These are phyloP conservation scores for Clinocottus analis DNA, from an alignment of 2,113 vertebrate genomes.

Conservation along the genomic window DNA sequence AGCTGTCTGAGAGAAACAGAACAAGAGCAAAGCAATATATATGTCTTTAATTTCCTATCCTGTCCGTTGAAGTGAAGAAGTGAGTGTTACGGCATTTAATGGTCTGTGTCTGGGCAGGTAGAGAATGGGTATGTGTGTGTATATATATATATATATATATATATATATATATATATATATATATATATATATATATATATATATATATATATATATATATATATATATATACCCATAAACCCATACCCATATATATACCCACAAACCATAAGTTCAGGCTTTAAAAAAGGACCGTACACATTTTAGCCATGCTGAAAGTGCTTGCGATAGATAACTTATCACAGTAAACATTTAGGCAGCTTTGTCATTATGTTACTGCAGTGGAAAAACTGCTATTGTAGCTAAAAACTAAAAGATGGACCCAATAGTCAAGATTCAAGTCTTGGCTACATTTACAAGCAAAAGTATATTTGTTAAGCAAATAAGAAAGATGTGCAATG, in stretches of 20 bases:
- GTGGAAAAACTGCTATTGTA: background rate
- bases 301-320: background rate
- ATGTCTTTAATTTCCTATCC: slow-evolving; percentile 30
- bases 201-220: too few species aligned
- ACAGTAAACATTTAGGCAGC: background rate
- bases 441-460: background rate
- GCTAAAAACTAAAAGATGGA: background rate
- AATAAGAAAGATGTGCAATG: slow-evolving; percentile 9
- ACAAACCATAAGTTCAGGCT: background rate
- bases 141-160: too few species aligned
- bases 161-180: too few species aligned
- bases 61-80: slow-evolving; percentile 2
- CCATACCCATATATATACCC: too few species aligned
- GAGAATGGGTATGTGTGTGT: background rate
- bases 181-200: background rate
- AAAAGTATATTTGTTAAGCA: background rate
- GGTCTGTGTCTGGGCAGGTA: slow-evolving; percentile 6
- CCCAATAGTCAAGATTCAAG: background rate
- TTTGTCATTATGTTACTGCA: background rate
- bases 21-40: slow-evolving; percentile 2
- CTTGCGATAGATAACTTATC: background rate
- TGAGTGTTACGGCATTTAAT: slow-evolving; percentile 9
- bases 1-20: slow-evolving; percentile 5
- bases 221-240: background rate
- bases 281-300: background rate